Evolutionary conservation across 2,888 invertebrate genomes (phyloP).

Genomic region (Pristionchus arcanus): DNA sequence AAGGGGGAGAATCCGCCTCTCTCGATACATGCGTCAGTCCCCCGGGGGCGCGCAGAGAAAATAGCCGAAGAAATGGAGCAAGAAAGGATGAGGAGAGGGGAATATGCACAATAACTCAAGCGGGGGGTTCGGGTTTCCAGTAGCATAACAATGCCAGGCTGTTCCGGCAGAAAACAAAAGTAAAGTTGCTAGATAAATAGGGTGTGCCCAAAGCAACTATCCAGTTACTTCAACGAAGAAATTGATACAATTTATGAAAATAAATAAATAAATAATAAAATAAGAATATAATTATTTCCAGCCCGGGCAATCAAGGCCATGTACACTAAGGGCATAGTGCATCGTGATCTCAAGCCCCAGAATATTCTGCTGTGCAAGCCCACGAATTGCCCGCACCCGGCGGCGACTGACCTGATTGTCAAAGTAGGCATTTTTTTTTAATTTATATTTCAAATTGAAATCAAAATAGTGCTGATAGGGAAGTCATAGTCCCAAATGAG

Average conservation of each 20-base stretch:
- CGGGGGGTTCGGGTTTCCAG: neutral
- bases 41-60: neutral
- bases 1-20: neutral
- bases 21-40: neutral
- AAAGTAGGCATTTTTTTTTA: slow-evolving; percentile 79
- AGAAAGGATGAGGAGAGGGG: neutral
- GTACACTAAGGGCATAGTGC: slow-evolving; percentile 97
- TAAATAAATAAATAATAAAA: neutral
- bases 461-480: too few relatives aligned
- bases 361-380: slow-evolving; percentile 91
- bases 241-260: neutral
- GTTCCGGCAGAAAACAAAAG: neutral
- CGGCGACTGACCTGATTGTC: slow-evolving; percentile 91
- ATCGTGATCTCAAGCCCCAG: slow-evolving; percentile 98
- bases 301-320: slow-evolving; percentile 98
- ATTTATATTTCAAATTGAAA: too few relatives aligned
- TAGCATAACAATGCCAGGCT: neutral
- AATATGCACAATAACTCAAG: neutral
- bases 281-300: slow-evolving; percentile 78
- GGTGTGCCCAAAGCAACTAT: too few relatives aligned
- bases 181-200: neutral
- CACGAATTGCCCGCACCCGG: slow-evolving; percentile 83
- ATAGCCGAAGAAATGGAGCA: neutral
- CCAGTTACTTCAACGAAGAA: too few relatives aligned
- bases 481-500: too few relatives aligned